Evolutionary conservation across 2,888 invertebrate species (phyloP).

Genomic region (Malacosoma neustria): DNA sequence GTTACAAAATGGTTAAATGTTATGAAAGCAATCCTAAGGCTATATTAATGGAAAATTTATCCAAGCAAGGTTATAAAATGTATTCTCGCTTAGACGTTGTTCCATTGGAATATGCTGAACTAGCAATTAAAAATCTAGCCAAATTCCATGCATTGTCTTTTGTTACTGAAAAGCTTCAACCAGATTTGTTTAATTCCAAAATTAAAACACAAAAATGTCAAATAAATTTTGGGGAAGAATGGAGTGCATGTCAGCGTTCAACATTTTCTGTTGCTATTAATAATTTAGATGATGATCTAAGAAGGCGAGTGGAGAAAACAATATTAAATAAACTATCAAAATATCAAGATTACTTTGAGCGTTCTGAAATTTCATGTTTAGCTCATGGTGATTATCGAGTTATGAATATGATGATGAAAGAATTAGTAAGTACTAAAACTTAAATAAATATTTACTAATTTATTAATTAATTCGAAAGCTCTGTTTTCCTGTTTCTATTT

Average conservation of each 20-base stretch:
- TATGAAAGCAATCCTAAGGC: conserved; percentile 25
- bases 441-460: too few species aligned
- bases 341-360: conserved; percentile 20
- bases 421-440: conserved; percentile 26
- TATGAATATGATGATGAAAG: conserved; percentile 40
- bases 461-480: too few species aligned
- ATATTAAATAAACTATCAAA: conserved; percentile 16
- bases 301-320: conserved; percentile 17
- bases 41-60: conserved; percentile 38
- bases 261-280: conserved; percentile 15
- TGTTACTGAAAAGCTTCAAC: conserved; percentile 23
- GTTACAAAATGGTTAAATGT: conserved; percentile 27
- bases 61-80: conserved; percentile 30
- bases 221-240: conserved; percentile 22
- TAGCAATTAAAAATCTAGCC: conserved; percentile 34
- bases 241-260: conserved; percentile 16
- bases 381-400: conserved; percentile 48
- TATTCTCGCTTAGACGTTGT: conserved; percentile 28
- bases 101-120: conserved; percentile 30
- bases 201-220: conserved; percentile 18
- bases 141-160: conserved; percentile 42
- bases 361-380: conserved; percentile 19
- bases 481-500: too few species aligned
- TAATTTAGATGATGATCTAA: conserved; percentile 19
- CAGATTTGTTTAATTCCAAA: conserved; percentile 27